Conservation (phyloP, 2,113 vertebrate genomes). For the Kryptolebias marmoratus region DNA sequence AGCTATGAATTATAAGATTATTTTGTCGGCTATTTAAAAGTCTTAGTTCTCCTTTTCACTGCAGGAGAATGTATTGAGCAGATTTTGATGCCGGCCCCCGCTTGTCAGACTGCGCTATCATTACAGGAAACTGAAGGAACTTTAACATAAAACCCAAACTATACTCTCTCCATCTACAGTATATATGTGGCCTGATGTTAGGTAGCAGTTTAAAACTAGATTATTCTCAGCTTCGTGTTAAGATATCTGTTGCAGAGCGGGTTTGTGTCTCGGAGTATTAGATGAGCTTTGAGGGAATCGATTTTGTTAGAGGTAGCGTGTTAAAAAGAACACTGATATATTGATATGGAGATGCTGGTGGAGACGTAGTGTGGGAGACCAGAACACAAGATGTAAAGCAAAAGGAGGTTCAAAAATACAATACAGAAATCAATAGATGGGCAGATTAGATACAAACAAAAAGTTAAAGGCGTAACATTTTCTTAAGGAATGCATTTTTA, state of each 20-base stretch:
- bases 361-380: conserved; percentile 23
- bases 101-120: conserved; percentile 37
- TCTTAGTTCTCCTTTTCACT: conserved; percentile 46
- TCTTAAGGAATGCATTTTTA: too few relatives aligned
- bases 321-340: conserved; percentile 24
- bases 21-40: conserved; percentile 67
- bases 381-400: conserved; percentile 19
- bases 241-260: conserved; percentile 54
- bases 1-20: conserved; percentile 69
- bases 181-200: conserved; percentile 54
- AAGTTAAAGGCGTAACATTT: too few relatives aligned
- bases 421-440: conserved; percentile 24
- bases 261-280: conserved; percentile 43
- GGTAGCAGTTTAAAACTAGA: conserved; percentile 64
- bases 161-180: conserved; percentile 44
- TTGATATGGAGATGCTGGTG: conserved; percentile 15
- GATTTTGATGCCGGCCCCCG: conserved; percentile 56
- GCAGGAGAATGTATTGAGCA: conserved; percentile 42
- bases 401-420: conserved; percentile 7
- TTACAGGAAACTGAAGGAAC: conserved; percentile 48
- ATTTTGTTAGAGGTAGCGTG: conserved; percentile 47
- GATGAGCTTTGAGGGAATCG: conserved; percentile 57
- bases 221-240: conserved; percentile 57
- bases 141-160: conserved; percentile 44
- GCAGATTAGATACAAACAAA: background rate